Base-by-base conservation (phyloP, 2,888 invertebrate genomes). In the Tribolium freemani region DNA sequence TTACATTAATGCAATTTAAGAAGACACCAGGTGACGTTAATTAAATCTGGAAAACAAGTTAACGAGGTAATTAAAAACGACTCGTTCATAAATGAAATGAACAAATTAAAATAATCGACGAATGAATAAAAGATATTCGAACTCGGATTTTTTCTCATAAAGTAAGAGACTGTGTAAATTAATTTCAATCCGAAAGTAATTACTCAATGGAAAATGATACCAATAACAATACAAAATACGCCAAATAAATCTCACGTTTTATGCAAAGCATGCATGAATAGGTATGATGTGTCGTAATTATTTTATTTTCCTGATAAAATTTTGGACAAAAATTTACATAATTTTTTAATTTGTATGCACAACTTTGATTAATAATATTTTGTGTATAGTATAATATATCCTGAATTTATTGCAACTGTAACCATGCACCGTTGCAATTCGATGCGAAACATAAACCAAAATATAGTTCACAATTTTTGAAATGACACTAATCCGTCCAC, bases 31-130 rank as follows among this genome's bases (percentile, higher is more conserved):
- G 60, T 71, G 71, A 46, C 67, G 60, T 66, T 71, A 71, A 71
- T 71, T 71, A 71, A 71, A 67, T 71, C 61, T 26, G 51, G 67
- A 60, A 71, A 71, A 71, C 67, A 66, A 66, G 60, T 71, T 71
- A 71, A 71, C 71, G 60, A 71, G 71, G 71, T 71, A 71, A 71
- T 71, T 71, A 67, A 71, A 67, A 71, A 67, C 53, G 67, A 66
- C 60, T 48, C 67, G 48, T 60, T 71, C 66, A 71, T 58, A 54
- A 71, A 71, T 60, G 56, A 71, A 66, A 60, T 31, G 71, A 54
- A 46, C 58, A 68, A 68, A 68, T 68, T 68, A 60, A 68, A 68
- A 58, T 68, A 68, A 68, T 68, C 68, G 45, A 21, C 11, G 46
- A 20, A 46, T 46, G 56, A 67, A 67, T 46, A 67, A 67, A 67